Base-by-base conservation (phyloP, 2,113 vertebrate species). In the Isurus oxyrinchus region DNA sequence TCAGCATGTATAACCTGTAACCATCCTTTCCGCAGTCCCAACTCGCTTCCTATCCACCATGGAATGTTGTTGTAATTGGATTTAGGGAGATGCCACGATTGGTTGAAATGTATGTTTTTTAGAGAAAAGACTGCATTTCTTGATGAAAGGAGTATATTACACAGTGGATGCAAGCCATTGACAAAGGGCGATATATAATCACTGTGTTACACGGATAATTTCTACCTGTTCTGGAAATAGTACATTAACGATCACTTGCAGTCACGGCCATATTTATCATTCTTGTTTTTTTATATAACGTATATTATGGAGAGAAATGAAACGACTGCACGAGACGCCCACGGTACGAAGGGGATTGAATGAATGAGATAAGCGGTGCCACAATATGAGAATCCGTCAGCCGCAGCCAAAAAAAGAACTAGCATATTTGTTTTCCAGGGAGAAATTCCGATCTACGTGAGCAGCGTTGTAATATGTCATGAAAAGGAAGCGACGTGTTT, bases 391-490 rank as follows among this genome's bases (percentile, higher is more conserved):
- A 95, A 72, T 31, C 66, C 63, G 94, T 95, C 94, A 95, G 40
- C 11, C 63, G 66, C 94, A 14, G 94, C 94, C 94, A 69, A 95
- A 95, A 95, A 95, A 95, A 95, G 23, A 93, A 94, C 94, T 63
- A 63, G 90, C 90, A 94, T 40, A 76, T 76, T 94, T 63, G 19
- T 61, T 63, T 94, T 94, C 90, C 44, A 63, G 59, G 90, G 57
- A 94, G 59, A 66, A 63, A 94, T 94, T 63, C 90, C 90, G 90
- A 94, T 19, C 59, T 63, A 94, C 90, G 59, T 63, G 90, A 93
- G 90, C 90, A 93, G 59, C 59, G 31, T 93, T 35, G 31, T 93
- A 93, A 93, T 63, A 19, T 94, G 90, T 63, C 35, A 94, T 35
- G 90, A 63, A 44, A 94, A 63, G 90, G 90, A 63, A 61, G n/a